Conservation (phyloP, 2,888 invertebrate species). For the Chydorus sphaericus region DNA sequence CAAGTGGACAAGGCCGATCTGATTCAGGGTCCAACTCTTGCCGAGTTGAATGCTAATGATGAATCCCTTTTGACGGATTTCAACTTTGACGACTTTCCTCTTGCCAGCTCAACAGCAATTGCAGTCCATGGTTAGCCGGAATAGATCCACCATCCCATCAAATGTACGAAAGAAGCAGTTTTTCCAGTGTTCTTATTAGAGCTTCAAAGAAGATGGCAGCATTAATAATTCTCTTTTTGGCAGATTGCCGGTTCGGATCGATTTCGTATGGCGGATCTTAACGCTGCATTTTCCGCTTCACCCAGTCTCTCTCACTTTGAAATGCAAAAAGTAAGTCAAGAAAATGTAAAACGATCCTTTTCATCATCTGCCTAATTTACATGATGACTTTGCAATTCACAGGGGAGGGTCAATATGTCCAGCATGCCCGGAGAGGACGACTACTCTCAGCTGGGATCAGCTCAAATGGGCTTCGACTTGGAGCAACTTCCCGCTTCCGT, state of each 20-base stretch:
- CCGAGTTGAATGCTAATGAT: conserved; percentile 71
- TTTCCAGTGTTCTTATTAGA: background rate
- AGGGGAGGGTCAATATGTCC: background rate
- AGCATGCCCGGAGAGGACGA: conserved; percentile 1
- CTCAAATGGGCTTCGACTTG: conserved; percentile 6
- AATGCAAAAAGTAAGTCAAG: background rate
- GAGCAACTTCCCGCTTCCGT: background rate
- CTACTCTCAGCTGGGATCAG: background rate
- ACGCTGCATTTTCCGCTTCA: conserved; percentile 10
- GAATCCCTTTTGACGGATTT: conserved; percentile 67
- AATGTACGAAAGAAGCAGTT: background rate
- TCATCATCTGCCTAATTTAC: no score
- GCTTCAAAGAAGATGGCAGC: background rate
- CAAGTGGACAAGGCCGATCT: conserved; percentile 76
- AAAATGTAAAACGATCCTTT: background rate
- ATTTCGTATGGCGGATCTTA: conserved; percentile 11
- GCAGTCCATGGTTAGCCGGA: no score
- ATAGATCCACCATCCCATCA: background rate
- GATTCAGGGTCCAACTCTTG: conserved; percentile 66
- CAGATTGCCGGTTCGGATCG: conserved; percentile 48
- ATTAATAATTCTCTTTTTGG: background rate
- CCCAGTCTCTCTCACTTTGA: conserved; percentile 7
- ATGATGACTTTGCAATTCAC: background rate
- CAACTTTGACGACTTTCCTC: conserved; percentile 72
- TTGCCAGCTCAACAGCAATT: no score